Conservation (phyloP, 1,140 invertebrate genomes). For the Cepaea nemoralis region DNA sequence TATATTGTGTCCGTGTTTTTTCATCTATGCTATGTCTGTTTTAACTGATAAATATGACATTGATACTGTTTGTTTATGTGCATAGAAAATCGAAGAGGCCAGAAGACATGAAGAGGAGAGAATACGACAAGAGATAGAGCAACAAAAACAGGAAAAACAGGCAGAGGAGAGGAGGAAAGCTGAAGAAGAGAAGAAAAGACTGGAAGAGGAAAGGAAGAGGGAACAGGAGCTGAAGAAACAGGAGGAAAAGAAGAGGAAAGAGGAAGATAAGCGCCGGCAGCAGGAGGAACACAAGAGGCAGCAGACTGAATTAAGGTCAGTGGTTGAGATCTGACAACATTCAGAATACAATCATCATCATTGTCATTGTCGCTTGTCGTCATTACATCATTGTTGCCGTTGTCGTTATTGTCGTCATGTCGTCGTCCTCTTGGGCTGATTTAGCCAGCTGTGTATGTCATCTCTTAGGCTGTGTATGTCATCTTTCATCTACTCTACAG, state of each 20-base stretch:
- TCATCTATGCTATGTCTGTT: no score
- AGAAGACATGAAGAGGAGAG: constrained; percentile 24
- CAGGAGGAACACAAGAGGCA: constrained; percentile 16
- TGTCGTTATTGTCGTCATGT: no score
- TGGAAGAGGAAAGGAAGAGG: constrained; percentile 31
- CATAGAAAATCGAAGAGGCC: constrained; percentile 25
- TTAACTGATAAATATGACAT: no score
- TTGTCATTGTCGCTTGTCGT: no score
- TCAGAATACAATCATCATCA: no score
- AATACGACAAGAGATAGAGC: constrained; percentile 6
- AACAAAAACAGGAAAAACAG: not conserved
- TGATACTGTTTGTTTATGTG: not conserved
- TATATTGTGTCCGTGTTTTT: no score
- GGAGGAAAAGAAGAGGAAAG: constrained; percentile 33
- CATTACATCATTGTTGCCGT: no score
- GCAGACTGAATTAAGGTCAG: constrained; percentile 1
- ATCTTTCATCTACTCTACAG: no score
- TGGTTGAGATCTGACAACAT: no score
- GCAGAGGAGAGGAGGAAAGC: constrained; percentile 20
- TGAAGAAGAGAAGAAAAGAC: constrained; percentile 16
- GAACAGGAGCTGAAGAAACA: constrained; percentile 31
- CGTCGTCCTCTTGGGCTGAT: no score
- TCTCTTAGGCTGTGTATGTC: no score
- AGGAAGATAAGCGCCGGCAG: constrained; percentile 8
- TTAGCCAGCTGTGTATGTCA: no score